These are phyloP conservation scores for Sturnus vulgaris DNA, from an alignment of 2,113 vertebrate genomes.

Conservation along the genomic window DNA sequence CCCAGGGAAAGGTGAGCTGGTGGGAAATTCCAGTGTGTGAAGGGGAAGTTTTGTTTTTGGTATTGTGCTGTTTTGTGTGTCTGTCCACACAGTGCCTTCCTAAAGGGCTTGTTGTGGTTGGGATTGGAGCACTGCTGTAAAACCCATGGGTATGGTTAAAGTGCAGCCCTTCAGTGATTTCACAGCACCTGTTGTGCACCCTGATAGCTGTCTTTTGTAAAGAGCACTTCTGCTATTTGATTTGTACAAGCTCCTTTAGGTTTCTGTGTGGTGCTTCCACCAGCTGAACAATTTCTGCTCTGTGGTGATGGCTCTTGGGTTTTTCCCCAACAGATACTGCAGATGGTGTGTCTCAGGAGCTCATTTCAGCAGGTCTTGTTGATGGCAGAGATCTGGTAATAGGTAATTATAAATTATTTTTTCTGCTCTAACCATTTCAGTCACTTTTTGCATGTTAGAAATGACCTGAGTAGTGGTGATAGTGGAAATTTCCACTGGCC, in stretches of 20 bases:
- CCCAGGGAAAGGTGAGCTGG: conserved; percentile 89
- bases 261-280: background rate
- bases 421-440: background rate
- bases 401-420: conserved; percentile 72
- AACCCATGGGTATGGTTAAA: background rate
- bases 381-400: conserved; percentile 96
- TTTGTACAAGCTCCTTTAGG: background rate
- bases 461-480: background rate
- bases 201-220: background rate
- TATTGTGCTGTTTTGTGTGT: background rate
- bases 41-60: background rate
- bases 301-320: background rate
- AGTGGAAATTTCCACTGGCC: background rate
- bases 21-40: background rate
- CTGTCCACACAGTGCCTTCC: background rate
- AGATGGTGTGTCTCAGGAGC: conserved; percentile 95
- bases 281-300: background rate
- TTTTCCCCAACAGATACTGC: conserved; percentile 86
- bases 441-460: background rate
- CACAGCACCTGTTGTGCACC: background rate
- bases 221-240: background rate
- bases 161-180: background rate
- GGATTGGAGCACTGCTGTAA: background rate
- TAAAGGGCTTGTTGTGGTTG: background rate
- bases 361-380: conserved; percentile 96